A percentile compares a stretch with the other conserved stretches of the same genome.
Evolutionary conservation across 2,113 vertebrate genomes (phyloP).

Genomic region (Ploceus nigricollis): DNA sequence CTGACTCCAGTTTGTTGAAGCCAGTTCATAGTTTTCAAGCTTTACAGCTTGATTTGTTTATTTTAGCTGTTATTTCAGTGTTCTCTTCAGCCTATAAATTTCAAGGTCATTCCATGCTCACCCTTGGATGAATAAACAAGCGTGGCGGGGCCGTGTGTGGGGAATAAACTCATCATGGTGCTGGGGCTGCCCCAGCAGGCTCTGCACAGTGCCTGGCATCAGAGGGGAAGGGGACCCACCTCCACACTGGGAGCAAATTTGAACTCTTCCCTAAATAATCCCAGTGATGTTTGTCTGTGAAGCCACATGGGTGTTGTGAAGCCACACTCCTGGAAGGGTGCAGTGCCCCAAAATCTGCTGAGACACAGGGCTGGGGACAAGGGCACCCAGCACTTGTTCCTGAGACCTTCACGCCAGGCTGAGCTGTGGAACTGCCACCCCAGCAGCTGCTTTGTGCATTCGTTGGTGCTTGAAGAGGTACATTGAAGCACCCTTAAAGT

Average conservation of each 20-base stretch:
- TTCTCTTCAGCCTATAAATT: constrained; percentile 65
- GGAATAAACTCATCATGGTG: neutral
- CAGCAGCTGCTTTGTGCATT: neutral
- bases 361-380: neutral
- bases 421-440: neutral
- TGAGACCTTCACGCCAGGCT: fast-evolving
- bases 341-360: neutral
- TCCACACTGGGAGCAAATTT: neutral
- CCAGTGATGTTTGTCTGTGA: fast-evolving
- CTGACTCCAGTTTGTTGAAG: neutral
- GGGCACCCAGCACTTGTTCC: neutral
- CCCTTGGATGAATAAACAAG: constrained; percentile 57
- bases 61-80: constrained; percentile 55
- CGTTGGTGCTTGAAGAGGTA: neutral
- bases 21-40: constrained; percentile 31
- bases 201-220: neutral
- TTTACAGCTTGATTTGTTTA: constrained; percentile 61
- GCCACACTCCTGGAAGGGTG: neutral
- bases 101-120: constrained; percentile 58
- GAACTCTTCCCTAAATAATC: neutral
- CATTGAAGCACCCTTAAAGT: neutral
- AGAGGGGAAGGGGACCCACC: neutral
- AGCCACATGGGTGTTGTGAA: neutral
- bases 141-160: neutral
- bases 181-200: neutral